phyloP scores from a whole-genome alignment of 2,797 vertebrate genomes.

The Decapterus maruadsi region DNA sequence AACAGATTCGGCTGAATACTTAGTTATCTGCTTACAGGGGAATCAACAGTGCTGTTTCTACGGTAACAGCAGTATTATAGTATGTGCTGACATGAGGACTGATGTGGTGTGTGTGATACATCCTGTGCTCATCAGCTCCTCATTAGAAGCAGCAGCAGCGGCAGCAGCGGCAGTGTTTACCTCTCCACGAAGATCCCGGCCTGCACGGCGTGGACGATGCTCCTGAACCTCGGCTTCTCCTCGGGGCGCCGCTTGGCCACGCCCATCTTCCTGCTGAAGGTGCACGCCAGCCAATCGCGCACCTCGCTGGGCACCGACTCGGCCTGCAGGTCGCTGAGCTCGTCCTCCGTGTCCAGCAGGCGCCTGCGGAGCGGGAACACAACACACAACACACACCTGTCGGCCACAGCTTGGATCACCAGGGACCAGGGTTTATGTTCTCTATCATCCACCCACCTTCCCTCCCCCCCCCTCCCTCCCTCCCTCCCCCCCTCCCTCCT shows the following conservation, averaged over 20 bases:
- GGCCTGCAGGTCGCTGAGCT: constrained; percentile 93
- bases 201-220: constrained; percentile 97
- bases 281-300: constrained; percentile 97
- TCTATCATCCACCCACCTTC: no score
- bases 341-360: constrained; percentile 96
- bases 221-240: constrained; percentile 97
- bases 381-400: background rate
- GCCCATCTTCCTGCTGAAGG: constrained; percentile 97
- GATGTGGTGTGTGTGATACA: no score
- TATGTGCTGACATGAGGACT: no score
- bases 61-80: no score
- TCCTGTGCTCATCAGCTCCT: no score
- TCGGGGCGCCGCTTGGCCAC: constrained; percentile 92
- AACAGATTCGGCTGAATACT: no score
- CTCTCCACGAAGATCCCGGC: constrained; percentile 99
- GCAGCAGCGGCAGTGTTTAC: constrained; percentile 66
- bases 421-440: background rate
- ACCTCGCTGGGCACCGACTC: constrained; percentile 96
- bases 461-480: background rate
- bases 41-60: no score
- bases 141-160: no score
- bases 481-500: no score
- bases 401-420: background rate
- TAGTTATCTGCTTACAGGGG: no score
- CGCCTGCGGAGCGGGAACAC: constrained; percentile 81